A percentile compares a stretch with the other conserved stretches of the same genome.
Conservation (phyloP, 2,113 vertebrate species). For the Chaetops frenatus region DNA sequence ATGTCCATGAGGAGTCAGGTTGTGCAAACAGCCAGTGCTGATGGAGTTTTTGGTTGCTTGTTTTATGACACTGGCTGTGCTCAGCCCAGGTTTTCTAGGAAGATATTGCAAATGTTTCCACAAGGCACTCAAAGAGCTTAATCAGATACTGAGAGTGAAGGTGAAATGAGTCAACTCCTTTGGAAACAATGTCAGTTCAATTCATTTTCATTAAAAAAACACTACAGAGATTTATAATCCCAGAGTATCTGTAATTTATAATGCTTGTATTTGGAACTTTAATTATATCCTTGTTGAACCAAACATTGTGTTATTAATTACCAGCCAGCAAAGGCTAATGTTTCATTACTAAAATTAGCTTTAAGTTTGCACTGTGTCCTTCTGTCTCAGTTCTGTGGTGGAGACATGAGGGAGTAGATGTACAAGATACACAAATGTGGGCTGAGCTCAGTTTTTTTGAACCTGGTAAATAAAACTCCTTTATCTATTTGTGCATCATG, state of each 20-base stretch:
- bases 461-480: background rate
- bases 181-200: background rate
- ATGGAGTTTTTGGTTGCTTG: background rate
- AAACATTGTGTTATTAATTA: background rate
- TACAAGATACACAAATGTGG: background rate
- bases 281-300: background rate
- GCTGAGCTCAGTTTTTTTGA: background rate
- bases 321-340: background rate
- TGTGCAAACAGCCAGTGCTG: background rate
- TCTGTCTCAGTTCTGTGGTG: background rate
- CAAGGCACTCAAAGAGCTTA: background rate
- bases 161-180: background rate
- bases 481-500: fast-evolving
- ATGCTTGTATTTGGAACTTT: slow-evolving; percentile 28
- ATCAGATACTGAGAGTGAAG: background rate
- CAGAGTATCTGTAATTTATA: background rate
- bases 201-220: slow-evolving; percentile 25
- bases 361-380: background rate
- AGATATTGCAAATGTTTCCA: background rate
- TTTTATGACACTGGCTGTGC: background rate
- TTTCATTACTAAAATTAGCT: background rate
- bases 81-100: background rate
- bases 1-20: background rate
- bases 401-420: background rate
- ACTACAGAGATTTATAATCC: background rate